A percentile compares a stretch with the other conserved stretches of the same genome.
phyloP scores from a whole-genome alignment of 2,113 vertebrate species.

The Urocitellus parryii region DNA sequence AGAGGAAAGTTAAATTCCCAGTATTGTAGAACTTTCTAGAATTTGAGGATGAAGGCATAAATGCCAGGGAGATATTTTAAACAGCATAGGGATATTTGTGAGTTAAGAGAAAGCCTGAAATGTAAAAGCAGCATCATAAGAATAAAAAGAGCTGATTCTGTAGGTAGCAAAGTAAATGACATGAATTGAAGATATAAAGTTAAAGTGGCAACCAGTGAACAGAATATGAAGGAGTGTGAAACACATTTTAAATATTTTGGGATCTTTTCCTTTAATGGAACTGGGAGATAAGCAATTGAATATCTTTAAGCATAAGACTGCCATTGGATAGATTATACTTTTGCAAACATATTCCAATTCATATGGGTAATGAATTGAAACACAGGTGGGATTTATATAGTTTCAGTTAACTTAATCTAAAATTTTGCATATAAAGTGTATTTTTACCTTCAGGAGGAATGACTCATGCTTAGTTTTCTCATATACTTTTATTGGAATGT shows the following conservation, averaged over 20 bases:
- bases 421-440: neutral
- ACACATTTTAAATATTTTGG: neutral
- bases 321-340: neutral
- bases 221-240: neutral
- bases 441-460: neutral
- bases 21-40: neutral
- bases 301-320: neutral
- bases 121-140: neutral
- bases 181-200: neutral
- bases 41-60: neutral
- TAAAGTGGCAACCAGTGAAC: neutral
- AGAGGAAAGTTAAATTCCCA: neutral
- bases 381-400: neutral
- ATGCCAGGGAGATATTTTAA: neutral
- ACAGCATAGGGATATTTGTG: neutral
- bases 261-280: neutral
- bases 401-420: neutral
- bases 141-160: neutral
- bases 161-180: neutral
- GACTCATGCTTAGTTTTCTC: too few species aligned
- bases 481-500: too few species aligned
- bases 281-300: neutral
- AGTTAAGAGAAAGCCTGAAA: neutral
- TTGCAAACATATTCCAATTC: neutral
- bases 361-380: neutral